These are phyloP conservation scores for Thyatira batis DNA, from an alignment of 2,888 invertebrate genomes.

Conservation along the genomic window DNA sequence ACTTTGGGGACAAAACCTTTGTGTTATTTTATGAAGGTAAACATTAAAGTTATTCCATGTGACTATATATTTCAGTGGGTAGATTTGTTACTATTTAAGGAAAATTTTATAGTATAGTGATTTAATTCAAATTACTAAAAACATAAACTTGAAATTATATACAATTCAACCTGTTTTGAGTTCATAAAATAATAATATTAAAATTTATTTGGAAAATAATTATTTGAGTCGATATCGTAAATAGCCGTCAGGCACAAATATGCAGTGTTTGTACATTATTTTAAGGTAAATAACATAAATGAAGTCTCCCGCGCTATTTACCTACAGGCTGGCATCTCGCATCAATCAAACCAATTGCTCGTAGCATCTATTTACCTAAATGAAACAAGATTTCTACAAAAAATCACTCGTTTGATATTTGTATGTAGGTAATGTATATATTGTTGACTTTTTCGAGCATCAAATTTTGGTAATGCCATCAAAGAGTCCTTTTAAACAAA, in stretches of 20 bases:
- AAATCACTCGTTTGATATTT: not conserved
- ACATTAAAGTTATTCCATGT: not conserved
- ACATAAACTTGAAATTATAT: too few species aligned
- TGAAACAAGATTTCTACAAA: not conserved
- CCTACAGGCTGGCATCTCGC: not conserved
- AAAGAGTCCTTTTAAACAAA: conserved; percentile 7
- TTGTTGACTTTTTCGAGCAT: not conserved
- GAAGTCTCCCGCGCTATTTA: not conserved
- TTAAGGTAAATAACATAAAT: not conserved
- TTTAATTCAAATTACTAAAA: too few species aligned
- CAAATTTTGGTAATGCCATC: not conserved
- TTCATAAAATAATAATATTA: too few species aligned
- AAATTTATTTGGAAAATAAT: too few species aligned
- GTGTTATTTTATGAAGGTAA: not conserved
- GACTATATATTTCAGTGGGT: not conserved
- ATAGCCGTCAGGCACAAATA: too few species aligned
- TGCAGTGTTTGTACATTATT: too few species aligned
- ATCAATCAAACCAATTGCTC: not conserved
- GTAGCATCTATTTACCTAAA: not conserved
- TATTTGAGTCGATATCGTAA: too few species aligned
- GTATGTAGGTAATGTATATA: not conserved
- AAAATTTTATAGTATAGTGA: too few species aligned
- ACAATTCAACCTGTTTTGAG: too few species aligned
- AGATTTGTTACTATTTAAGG: too few species aligned
- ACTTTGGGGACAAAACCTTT: not conserved